These are phyloP conservation scores for Crambe crambe DNA, from an alignment of 37 sponge, comb jelly and placozoan genomes.

Conservation along the genomic window DNA sequence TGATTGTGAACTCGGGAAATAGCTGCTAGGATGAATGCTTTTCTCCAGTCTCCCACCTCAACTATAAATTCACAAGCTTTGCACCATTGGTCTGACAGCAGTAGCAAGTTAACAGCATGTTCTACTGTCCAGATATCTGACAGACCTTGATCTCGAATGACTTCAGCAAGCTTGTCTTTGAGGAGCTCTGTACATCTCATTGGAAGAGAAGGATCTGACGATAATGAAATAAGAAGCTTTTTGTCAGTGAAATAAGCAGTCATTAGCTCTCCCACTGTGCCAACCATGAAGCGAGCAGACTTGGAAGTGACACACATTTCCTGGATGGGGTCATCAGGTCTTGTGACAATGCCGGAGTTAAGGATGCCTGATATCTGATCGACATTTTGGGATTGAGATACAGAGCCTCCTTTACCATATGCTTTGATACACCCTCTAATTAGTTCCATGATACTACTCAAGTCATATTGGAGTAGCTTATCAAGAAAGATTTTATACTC, in stretches of 20 bases:
- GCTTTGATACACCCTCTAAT: not conserved
- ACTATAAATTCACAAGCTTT: slow-evolving; percentile 28
- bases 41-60: slow-evolving; percentile 57
- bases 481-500: not conserved
- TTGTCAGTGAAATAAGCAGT: slow-evolving; percentile 30
- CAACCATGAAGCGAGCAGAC: not conserved
- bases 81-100: slow-evolving; percentile 49
- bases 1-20: not conserved
- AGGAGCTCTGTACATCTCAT: slow-evolving; percentile 10
- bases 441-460: slow-evolving; percentile 3
- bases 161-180: not conserved
- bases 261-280: slow-evolving; percentile 31
- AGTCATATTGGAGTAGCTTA: slow-evolving; percentile 18
- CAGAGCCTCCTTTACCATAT: not conserved
- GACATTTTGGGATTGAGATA: not conserved
- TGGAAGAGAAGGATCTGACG: not conserved
- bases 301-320: not conserved
- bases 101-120: slow-evolving; percentile 42
- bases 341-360: not conserved
- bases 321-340: not conserved
- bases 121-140: slow-evolving; percentile 33
- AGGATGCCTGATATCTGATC: not conserved
- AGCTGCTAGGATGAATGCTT: slow-evolving; percentile 26
- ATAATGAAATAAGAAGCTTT: slow-evolving; percentile 11
- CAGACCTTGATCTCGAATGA: slow-evolving; percentile 18